Evolutionary conservation across 2,888 invertebrate species (phyloP).

Genomic region (Drosophila ochracea): DNA sequence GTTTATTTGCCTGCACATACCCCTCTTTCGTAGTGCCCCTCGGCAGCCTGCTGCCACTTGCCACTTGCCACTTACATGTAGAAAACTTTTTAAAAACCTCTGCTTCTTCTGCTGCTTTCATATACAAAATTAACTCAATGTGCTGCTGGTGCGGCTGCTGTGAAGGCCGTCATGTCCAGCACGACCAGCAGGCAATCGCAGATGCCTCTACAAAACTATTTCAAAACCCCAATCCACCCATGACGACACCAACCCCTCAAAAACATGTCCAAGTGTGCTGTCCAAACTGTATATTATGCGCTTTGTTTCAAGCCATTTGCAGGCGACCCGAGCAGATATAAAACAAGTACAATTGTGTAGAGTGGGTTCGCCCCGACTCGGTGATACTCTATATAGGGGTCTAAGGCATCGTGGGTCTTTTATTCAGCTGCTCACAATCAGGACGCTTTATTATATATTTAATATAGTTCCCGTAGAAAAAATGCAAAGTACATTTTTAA

Average conservation of each 20-base stretch:
- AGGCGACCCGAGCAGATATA: slow-evolving; percentile 30
- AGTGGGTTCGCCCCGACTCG: neutral
- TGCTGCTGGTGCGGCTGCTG: slow-evolving; percentile 17
- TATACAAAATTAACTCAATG: slow-evolving; percentile 45
- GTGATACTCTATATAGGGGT: slow-evolving; percentile 4
- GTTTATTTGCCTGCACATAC: slow-evolving; percentile 63
- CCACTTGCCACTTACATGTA: slow-evolving; percentile 10
- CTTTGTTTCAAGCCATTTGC: slow-evolving; percentile 62
- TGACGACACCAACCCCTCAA: neutral
- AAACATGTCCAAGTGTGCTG: slow-evolving; percentile 33
- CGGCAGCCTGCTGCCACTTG: neutral
- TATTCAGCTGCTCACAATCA: neutral
- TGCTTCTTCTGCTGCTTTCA: slow-evolving; percentile 14
- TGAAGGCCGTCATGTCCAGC: slow-evolving; percentile 45
- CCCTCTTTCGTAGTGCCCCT: neutral
- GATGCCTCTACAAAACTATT: slow-evolving; percentile 48
- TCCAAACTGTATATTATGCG: slow-evolving; percentile 40
- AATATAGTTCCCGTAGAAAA: neutral
- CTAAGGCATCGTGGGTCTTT: neutral
- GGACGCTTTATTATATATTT: neutral
- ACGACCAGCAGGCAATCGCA: slow-evolving; percentile 41
- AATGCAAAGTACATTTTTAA: neutral
- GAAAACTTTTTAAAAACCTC: slow-evolving; percentile 30
- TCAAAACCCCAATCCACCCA: slow-evolving; percentile 18
- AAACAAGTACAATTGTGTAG: slow-evolving; percentile 25